Percentiles rank a stretch among this genome's conserved stretches.
These are phyloP conservation scores for Heteromormyrus szaboi DNA, from an alignment of 2,797 vertebrate genomes.

Conservation along the genomic window DNA sequence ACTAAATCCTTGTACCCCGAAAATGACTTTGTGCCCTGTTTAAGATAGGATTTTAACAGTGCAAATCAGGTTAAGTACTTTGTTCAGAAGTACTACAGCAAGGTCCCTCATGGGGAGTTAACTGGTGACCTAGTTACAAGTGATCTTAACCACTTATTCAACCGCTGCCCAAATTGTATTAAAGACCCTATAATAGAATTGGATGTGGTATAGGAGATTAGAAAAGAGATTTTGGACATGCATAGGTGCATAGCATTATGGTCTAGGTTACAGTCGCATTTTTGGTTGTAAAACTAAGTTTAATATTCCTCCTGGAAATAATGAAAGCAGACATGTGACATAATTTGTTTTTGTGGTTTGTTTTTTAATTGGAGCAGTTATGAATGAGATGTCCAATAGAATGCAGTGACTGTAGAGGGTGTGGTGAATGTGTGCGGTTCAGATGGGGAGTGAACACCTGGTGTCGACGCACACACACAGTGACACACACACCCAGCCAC, in stretches of 20 bases:
- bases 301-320: background rate
- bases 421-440: background rate
- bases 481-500: background rate
- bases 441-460: background rate
- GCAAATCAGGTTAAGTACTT: background rate
- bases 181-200: background rate
- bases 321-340: background rate
- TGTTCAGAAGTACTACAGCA: background rate
- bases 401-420: background rate
- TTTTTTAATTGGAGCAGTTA: background rate
- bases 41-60: background rate
- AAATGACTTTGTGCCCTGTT: background rate
- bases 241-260: background rate
- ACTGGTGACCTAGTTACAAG: constrained; percentile 57
- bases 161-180: background rate
- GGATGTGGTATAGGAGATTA: background rate
- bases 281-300: background rate
- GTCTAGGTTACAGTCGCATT: background rate
- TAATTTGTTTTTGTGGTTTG: background rate
- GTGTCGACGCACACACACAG: background rate
- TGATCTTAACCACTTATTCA: constrained; percentile 26
- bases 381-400: background rate
- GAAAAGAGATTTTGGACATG: background rate
- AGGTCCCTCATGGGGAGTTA: constrained; percentile 58
- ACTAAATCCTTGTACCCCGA: background rate